A percentile compares a stretch with the other conserved stretches of the same genome.
phyloP scores from a whole-genome alignment of 1,140 invertebrate genomes.

The Grapholita molesta region DNA sequence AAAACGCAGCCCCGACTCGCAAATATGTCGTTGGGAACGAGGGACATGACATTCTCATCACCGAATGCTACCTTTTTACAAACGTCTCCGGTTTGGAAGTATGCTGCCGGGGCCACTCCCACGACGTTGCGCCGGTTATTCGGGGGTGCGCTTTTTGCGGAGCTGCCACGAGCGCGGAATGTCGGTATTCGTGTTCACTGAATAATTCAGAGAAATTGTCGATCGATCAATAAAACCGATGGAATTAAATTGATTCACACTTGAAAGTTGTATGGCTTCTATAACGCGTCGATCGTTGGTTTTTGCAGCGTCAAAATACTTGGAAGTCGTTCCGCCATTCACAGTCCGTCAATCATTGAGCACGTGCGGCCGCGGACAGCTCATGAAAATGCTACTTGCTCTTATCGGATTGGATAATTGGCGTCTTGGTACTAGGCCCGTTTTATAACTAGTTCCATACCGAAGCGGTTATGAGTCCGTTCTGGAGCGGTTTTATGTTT shows the following conservation, averaged over 20 bases:
- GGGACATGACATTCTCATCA: conserved; percentile 76
- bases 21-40: conserved; percentile 75
- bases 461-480: background rate
- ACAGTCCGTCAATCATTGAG: conserved; percentile 56
- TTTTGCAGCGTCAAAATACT: conserved; percentile 67
- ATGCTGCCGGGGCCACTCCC: conserved; percentile 56
- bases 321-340: conserved; percentile 60
- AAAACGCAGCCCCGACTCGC: conserved; percentile 70
- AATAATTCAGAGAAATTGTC: conserved; percentile 73
- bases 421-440: conserved; percentile 25
- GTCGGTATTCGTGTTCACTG: conserved; percentile 69
- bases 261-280: conserved; percentile 61
- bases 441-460: conserved; percentile 9
- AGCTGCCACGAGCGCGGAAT: conserved; percentile 60
- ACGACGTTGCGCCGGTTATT: conserved; percentile 54
- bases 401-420: conserved; percentile 58
- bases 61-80: conserved; percentile 66
- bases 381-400: conserved; percentile 50
- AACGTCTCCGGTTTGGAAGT: conserved; percentile 49
- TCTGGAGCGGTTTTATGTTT: background rate
- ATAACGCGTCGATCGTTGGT: conserved; percentile 49
- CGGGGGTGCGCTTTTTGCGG: conserved; percentile 53
- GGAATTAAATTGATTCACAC: conserved; percentile 75
- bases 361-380: conserved; percentile 45
- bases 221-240: conserved; percentile 76